Evolutionary conservation across 2,888 invertebrate species (phyloP).

Genomic region (Pollenia amentaria): DNA sequence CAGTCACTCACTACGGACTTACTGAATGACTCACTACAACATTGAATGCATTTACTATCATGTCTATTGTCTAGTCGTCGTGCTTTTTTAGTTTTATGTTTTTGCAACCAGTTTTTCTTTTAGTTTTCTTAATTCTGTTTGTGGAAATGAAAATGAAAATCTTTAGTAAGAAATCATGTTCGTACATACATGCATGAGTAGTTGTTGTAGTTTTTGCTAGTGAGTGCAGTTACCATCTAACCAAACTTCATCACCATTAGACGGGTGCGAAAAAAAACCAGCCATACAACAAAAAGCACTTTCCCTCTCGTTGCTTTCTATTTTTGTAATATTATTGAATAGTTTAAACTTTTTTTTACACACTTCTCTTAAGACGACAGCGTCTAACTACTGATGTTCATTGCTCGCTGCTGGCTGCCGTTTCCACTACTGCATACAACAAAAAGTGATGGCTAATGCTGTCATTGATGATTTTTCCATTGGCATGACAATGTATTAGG

Average conservation of each 20-base stretch:
- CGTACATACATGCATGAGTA: constrained; percentile 30
- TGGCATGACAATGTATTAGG: constrained; percentile 1
- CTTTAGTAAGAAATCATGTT: constrained; percentile 37
- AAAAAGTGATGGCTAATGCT: constrained; percentile 51
- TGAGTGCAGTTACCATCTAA: constrained; percentile 44
- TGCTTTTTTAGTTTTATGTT: constrained; percentile 45
- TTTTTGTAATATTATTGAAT: constrained; percentile 75
- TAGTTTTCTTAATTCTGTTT: constrained; percentile 53
- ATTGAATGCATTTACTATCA: constrained; percentile 48
- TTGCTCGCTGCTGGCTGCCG: constrained; percentile 54
- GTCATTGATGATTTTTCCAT: constrained; percentile 65
- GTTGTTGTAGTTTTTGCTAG: constrained; percentile 32
- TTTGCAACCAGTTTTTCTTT: constrained; percentile 44
- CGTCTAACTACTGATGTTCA: constrained; percentile 30
- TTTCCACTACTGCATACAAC: constrained; percentile 27
- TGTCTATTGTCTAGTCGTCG: constrained; percentile 67
- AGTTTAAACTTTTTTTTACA: constrained; percentile 60
- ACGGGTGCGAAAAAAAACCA: constrained; percentile 39
- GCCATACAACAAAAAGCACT: constrained; percentile 76
- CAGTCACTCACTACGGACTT: constrained; percentile 1
- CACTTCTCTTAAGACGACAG: constrained; percentile 35
- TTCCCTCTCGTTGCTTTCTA: constrained; percentile 84
- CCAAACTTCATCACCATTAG: constrained; percentile 30
- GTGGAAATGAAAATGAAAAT: constrained; percentile 69
- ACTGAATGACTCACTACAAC: constrained; percentile 51